Percentiles rank a stretch among this genome's conserved stretches.
phyloP scores from a whole-genome alignment of 2,797 vertebrate genomes.

The Petrocephalus sullivani region DNA sequence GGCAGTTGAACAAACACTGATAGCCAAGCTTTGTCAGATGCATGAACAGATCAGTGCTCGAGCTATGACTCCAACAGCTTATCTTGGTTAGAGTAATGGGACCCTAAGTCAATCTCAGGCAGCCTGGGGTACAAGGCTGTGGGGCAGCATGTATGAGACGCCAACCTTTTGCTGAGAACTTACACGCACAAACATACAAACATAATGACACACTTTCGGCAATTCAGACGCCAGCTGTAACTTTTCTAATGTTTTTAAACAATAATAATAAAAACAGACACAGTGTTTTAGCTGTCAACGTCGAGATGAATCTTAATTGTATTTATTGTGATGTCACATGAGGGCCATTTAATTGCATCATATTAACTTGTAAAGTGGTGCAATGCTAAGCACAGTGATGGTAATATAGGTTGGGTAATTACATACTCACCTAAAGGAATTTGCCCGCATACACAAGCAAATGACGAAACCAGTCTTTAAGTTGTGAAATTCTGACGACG shows the following conservation, averaged over 20 bases:
- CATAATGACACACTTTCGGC: too few relatives aligned
- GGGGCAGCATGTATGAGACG: too few relatives aligned
- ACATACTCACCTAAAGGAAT: neutral
- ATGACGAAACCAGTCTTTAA: neutral
- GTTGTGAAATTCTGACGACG: neutral
- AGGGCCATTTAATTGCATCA: neutral
- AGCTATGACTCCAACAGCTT: too few relatives aligned
- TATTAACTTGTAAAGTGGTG: neutral
- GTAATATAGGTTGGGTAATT: neutral
- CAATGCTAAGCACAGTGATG: neutral
- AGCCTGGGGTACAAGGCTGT: too few relatives aligned
- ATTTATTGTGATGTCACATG: neutral
- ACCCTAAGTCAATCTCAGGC: too few relatives aligned
- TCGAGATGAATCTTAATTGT: too few relatives aligned
- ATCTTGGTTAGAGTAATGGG: too few relatives aligned
- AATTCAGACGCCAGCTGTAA: too few relatives aligned
- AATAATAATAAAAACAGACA: neutral
- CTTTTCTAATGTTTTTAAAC: too few relatives aligned
- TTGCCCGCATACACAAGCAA: neutral
- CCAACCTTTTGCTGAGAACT: too few relatives aligned
- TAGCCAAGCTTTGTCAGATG: neutral
- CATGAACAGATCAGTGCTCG: neutral
- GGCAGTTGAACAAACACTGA: neutral
- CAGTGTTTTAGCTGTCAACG: too few relatives aligned
- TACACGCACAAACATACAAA: too few relatives aligned